Evolutionary conservation across 2,113 vertebrate species (phyloP).

Genomic region (Smithornis capensis): DNA sequence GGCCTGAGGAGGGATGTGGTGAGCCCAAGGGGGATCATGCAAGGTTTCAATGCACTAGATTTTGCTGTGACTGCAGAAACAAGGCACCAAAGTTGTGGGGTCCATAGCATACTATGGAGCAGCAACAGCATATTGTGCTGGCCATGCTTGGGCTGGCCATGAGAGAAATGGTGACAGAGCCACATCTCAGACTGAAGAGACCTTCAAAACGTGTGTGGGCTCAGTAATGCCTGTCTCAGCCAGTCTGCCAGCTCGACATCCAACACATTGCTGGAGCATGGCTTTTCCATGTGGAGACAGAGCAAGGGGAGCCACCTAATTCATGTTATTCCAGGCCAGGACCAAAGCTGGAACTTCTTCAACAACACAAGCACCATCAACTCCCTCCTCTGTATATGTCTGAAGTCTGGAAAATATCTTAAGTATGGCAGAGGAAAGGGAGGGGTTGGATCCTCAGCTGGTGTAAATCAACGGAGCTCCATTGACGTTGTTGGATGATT

Average conservation of each 20-base stretch:
- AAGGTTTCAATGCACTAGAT: background rate
- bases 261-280: fast-evolving
- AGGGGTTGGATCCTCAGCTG: conserved; percentile 56
- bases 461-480: conserved; percentile 33
- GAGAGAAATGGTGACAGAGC: background rate
- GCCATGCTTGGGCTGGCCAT: fast-evolving
- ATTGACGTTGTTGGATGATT: conserved; percentile 51
- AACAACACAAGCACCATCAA: conserved; percentile 19
- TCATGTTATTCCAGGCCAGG: background rate
- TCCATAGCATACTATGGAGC: background rate
- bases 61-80: background rate
- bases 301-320: background rate
- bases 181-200: background rate
- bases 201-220: background rate
- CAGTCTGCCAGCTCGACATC: background rate
- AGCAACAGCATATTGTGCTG: fast-evolving
- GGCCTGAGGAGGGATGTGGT: background rate
- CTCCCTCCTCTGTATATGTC: background rate
- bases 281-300: background rate
- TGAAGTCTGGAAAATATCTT: conserved; percentile 58
- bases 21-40: background rate
- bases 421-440: conserved; percentile 55
- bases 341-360: conserved; percentile 38
- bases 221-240: background rate
- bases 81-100: background rate